Evolutionary conservation across 2,888 invertebrate genomes (phyloP).

Genomic region (Nemoura dubitans): DNA sequence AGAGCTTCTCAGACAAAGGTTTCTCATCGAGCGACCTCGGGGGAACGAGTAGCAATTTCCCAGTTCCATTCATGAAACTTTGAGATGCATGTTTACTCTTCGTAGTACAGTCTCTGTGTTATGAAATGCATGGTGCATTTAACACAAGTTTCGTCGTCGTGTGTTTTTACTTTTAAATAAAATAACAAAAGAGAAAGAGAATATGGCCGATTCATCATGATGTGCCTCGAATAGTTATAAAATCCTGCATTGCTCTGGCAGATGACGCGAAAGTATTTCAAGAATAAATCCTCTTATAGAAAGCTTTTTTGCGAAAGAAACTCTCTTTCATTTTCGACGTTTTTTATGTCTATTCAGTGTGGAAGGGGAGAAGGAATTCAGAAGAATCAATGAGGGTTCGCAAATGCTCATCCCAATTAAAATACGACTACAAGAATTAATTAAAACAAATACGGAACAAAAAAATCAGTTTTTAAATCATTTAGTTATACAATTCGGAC

Average conservation of each 20-base stretch:
- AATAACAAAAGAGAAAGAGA: no score
- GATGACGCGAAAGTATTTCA: neutral
- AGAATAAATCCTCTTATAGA: neutral
- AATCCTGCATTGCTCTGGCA: neutral
- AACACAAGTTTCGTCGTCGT: no score
- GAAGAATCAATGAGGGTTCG: neutral
- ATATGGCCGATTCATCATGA: no score
- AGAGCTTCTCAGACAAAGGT: no score
- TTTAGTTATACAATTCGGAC: no score
- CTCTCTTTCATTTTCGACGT: neutral
- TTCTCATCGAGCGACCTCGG: no score
- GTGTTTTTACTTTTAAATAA: no score
- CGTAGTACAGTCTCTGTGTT: no score
- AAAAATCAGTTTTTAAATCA: neutral
- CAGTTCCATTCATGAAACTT: neutral
- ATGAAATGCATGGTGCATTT: no score
- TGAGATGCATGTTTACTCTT: no score
- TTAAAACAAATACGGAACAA: neutral
- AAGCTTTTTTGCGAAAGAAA: neutral
- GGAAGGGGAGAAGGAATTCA: no score
- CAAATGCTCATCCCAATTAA: neutral
- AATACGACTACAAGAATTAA: neutral
- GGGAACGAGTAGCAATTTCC: neutral
- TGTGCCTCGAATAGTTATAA: neutral
- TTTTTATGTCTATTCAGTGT: neutral